Base-by-base conservation (phyloP, 2,888 invertebrate species). In the Drosophila neonasuta region DNA sequence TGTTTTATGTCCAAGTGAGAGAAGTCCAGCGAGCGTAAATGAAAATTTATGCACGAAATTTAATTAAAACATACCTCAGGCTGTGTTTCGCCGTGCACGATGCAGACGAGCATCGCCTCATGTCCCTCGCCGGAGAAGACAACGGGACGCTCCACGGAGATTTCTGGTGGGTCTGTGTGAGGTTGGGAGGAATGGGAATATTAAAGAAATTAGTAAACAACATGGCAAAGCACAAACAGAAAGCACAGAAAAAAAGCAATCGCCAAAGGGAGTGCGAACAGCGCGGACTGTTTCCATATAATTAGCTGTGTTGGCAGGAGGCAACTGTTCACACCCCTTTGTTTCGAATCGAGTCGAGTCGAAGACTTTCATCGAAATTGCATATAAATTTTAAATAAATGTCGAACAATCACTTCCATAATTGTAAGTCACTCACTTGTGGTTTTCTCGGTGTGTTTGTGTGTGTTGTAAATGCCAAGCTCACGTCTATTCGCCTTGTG, bases 111-210 rank as follows among this genome's bases (percentile, higher is more conserved):
- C 88, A 93, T 93, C 24, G 94, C 94, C 88, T 94, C 94, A 80
- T 93, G 92, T 62, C 94, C 94, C 89, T 94, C 94, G 10, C 93
- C 94, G 5, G 94, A 93, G 89, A 94, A 94, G 59, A 94, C 93
- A 88, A 94, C 92, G 50, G 93, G 92, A 79, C 93, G 92, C 89
- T 94, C 94, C 68, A 94, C 91, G 79, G 90, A 88, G 81, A 91
- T 91, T 88, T 91, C 91, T 63, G 91, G 91, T 61, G 91, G 90
- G 89, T 90, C 91, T 91, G 80, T 56, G 73, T 76, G 50, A 7
- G 39, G 24, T 24, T 32, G 30, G 30, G 3, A n/a, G 36, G 34
- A 41, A 20, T 39, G 56, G 30, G 49, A 72, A 63, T 59, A 58
- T 71, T 71, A 74, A 74, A 74, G 61, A 57, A 66, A 83, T 83